Evolutionary conservation across 2,888 invertebrate genomes (phyloP).

Genomic region (Quadroppia sp.): DNA sequence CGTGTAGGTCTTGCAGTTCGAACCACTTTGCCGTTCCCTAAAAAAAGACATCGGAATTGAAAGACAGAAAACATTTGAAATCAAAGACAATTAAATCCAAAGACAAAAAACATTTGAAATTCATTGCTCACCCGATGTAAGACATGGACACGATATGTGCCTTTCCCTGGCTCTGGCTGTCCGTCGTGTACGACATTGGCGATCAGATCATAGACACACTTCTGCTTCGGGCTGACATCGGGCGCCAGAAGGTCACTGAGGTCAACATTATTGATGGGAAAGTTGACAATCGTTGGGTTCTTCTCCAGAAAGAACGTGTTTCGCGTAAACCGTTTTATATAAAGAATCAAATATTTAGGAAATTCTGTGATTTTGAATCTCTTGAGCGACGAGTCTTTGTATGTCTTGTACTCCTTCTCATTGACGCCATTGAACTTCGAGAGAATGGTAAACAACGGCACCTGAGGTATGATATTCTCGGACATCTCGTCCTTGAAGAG

Average conservation of each 20-base stretch:
- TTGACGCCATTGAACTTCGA: slow-evolving; percentile 92
- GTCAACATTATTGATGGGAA: slow-evolving; percentile 97
- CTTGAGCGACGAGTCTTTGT: slow-evolving; percentile 97
- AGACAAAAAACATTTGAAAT: slow-evolving; percentile 26
- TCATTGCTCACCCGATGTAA: slow-evolving; percentile 65
- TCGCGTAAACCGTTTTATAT: slow-evolving; percentile 96
- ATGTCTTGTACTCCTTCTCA: slow-evolving; percentile 98
- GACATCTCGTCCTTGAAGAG: slow-evolving; percentile 86
- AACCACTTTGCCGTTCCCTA: slow-evolving; percentile 76
- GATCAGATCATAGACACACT: slow-evolving; percentile 91
- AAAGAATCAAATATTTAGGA: slow-evolving; percentile 90
- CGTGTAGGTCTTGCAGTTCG: slow-evolving; percentile 90
- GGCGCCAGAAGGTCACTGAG: slow-evolving; percentile 89
- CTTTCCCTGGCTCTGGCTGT: slow-evolving; percentile 73
- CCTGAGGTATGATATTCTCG: slow-evolving; percentile 98
- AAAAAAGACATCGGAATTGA: not conserved
- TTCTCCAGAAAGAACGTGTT: slow-evolving; percentile 99
- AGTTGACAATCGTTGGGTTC: slow-evolving; percentile 99
- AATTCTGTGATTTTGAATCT: slow-evolving; percentile 89
- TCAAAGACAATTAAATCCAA: no score
- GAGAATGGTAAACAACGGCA: slow-evolving; percentile 85
- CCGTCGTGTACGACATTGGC: slow-evolving; percentile 99
- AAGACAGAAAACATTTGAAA: slow-evolving; percentile 24
- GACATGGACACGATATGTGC: slow-evolving; percentile 90
- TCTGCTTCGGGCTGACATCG: slow-evolving; percentile 63